These are phyloP conservation scores for Pseudorectes ferrugineus DNA, from an alignment of 2,113 vertebrate species.

Conservation along the genomic window DNA sequence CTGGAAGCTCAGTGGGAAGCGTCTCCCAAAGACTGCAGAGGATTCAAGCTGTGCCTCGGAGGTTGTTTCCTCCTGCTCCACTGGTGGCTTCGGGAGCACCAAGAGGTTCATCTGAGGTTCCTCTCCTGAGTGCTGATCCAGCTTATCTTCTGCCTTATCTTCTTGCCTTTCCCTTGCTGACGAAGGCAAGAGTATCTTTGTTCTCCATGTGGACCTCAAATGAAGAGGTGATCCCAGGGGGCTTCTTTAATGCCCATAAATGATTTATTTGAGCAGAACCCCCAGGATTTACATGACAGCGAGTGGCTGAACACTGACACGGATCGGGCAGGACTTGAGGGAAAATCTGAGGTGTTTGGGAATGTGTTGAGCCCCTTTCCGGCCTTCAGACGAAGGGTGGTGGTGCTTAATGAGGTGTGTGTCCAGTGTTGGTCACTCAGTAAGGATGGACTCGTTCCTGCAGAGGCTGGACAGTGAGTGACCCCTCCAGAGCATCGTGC, in stretches of 20 bases:
- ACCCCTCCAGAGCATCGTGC: background rate
- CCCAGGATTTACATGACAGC: accelerated
- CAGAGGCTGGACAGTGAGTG: background rate
- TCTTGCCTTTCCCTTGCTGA: background rate
- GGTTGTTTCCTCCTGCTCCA: background rate
- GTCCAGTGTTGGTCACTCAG: too few relatives aligned
- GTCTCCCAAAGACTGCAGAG: background rate
- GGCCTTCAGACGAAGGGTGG: background rate
- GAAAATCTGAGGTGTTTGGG: background rate
- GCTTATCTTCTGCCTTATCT: background rate
- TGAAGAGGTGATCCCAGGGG: background rate
- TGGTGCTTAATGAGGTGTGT: background rate
- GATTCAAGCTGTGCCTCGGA: background rate
- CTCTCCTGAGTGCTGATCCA: background rate
- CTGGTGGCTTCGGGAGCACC: background rate
- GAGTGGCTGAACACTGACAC: background rate
- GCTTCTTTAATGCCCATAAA: background rate
- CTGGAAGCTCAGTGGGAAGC: background rate
- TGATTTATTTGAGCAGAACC: background rate
- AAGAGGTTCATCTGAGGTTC: background rate
- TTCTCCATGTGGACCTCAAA: background rate
- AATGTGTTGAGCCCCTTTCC: background rate
- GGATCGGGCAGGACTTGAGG: background rate
- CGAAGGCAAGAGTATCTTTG: background rate
- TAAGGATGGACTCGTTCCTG: background rate